Evolutionary conservation across 1,140 invertebrate genomes (phyloP).

Genomic region (Planococcus citri): DNA sequence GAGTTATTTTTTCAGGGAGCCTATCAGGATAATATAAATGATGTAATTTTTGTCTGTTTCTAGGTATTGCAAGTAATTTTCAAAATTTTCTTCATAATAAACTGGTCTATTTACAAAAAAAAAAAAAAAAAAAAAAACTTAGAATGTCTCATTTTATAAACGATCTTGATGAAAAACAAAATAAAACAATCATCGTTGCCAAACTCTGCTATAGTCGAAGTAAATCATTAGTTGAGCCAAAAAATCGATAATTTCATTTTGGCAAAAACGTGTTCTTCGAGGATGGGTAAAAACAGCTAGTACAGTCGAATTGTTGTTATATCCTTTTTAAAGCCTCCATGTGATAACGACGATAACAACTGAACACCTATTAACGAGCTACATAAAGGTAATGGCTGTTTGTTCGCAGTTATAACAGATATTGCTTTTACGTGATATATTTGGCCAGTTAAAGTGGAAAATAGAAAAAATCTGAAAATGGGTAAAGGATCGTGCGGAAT

Average conservation of each 20-base stretch:
- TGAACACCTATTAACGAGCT: slow-evolving; percentile 2
- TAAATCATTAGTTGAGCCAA: background rate
- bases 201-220: too few species aligned
- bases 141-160: too few species aligned
- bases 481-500: background rate
- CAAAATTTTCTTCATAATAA: too few species aligned
- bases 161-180: too few species aligned
- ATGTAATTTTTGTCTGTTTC: too few species aligned
- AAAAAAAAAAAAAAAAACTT: too few species aligned
- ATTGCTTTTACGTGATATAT: slow-evolving; percentile 4
- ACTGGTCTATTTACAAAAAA: too few species aligned
- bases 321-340: background rate
- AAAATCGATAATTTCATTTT: background rate
- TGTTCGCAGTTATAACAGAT: slow-evolving; percentile 6
- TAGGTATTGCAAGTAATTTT: too few species aligned
- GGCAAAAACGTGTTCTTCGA: background rate
- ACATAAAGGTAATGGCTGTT: slow-evolving; percentile 3
- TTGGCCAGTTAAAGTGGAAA: slow-evolving; percentile 6
- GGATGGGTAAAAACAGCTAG: background rate
- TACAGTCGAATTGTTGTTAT: slow-evolving; percentile 2
- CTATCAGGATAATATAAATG: too few species aligned
- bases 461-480: background rate
- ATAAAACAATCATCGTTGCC: too few species aligned
- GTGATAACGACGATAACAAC: background rate
- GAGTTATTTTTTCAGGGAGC: too few species aligned